Evolutionary conservation across 2,888 invertebrate genomes (phyloP).

Genomic region (Stenodera caucasica): DNA sequence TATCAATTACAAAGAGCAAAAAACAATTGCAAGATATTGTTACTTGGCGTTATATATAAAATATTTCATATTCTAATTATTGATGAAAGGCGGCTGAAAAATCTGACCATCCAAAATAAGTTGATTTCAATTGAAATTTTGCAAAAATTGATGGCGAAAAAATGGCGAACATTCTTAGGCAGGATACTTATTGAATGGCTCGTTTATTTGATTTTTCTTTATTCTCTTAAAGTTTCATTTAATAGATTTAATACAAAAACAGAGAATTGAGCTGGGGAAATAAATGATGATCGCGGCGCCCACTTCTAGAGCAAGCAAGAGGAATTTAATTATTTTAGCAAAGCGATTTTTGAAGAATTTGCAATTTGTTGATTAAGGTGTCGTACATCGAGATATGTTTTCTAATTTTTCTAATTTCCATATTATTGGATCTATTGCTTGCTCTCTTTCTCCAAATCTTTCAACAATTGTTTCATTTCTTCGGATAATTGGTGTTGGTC

Average conservation of each 20-base stretch:
- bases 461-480: conserved; percentile 54
- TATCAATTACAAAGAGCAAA: conserved; percentile 2
- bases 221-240: not conserved
- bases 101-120: conserved; percentile 22
- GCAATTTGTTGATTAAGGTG: conserved; percentile 8
- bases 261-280: conserved; percentile 9
- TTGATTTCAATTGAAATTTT: not conserved
- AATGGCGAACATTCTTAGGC: conserved; percentile 13
- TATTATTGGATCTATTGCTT: conserved; percentile 47
- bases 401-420: conserved; percentile 1
- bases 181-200: conserved; percentile 26
- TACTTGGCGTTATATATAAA: conserved; percentile 22
- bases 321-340: conserved; percentile 20
- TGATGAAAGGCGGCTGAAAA: not conserved
- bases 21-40: conserved; percentile 38
- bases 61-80: not conserved
- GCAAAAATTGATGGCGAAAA: conserved; percentile 1
- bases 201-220: not conserved
- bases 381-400: conserved; percentile 30
- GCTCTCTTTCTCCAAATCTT: conserved; percentile 52
- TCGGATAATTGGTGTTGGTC: conserved; percentile 55
- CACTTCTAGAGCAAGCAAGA: no score
- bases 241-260: not conserved
- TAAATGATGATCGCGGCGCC: not conserved
- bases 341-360: conserved; percentile 8